phyloP scores from a whole-genome alignment of 1,140 invertebrate genomes.

The Holotrichia oblita region DNA sequence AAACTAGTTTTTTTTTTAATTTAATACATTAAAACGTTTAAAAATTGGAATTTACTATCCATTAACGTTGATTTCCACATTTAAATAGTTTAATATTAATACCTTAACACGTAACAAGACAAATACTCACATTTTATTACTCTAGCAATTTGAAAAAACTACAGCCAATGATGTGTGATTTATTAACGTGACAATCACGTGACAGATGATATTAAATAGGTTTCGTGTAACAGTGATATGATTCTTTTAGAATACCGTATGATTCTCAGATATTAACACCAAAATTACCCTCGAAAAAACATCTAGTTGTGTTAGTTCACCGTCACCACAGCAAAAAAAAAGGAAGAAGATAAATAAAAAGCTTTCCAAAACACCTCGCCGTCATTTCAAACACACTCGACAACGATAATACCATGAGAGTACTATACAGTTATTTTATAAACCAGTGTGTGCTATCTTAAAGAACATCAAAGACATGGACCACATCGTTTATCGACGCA shows the following conservation, averaged over 20 bases:
- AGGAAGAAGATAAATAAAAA: not conserved
- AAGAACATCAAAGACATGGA: slow-evolving; percentile 23
- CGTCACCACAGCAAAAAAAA: not conserved
- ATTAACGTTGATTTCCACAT: too few relatives aligned
- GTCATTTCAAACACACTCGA: slow-evolving; percentile 10
- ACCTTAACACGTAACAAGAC: too few relatives aligned
- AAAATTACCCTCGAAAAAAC: not conserved
- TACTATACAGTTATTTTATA: not conserved
- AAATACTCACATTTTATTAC: not conserved
- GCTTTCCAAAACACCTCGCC: not conserved
- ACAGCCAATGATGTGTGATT: not conserved
- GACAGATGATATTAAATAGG: too few relatives aligned
- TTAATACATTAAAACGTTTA: too few relatives aligned
- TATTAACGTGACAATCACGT: too few relatives aligned
- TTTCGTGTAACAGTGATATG: too few relatives aligned
- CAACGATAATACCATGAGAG: slow-evolving; percentile 18
- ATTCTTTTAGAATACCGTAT: too few relatives aligned
- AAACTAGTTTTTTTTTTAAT: too few relatives aligned
- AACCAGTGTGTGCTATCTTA: slow-evolving; percentile 23
- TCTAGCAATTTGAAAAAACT: too few relatives aligned
- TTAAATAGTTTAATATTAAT: too few relatives aligned
- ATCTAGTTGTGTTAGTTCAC: not conserved
- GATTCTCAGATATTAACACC: not conserved
- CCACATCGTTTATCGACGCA: not conserved
- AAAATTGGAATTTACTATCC: too few relatives aligned